A percentile compares a stretch with the other conserved stretches of the same genome.
Conservation (phyloP, 2,797 vertebrate species). For the Pseudochirops corinnae region DNA sequence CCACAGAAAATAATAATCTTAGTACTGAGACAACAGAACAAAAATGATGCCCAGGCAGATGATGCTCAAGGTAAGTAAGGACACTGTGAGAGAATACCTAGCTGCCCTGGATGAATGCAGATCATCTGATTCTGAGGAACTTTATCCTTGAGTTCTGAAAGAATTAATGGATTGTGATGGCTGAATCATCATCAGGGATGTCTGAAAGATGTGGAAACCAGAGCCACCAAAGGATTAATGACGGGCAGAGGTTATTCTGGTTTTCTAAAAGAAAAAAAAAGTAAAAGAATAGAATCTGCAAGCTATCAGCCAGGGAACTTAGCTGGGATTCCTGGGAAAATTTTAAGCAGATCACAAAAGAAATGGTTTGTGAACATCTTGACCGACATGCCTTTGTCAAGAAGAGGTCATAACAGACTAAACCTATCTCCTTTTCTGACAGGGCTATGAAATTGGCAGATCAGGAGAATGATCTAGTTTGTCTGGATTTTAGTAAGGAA, state of each 20-base stretch:
- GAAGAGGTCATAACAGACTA: neutral
- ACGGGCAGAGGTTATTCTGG: neutral
- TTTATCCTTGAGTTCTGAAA: neutral
- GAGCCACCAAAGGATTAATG: neutral
- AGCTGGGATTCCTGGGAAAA: neutral
- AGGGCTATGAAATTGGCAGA: neutral
- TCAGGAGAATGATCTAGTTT: neutral
- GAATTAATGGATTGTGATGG: neutral
- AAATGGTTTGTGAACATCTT: neutral
- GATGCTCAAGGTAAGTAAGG: neutral
- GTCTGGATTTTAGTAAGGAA: neutral
- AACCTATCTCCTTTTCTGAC: neutral
- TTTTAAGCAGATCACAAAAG: neutral
- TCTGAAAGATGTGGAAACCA: neutral
- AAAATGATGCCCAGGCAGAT: neutral
- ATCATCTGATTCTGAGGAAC: neutral
- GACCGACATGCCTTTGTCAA: neutral
- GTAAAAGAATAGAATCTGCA: neutral
- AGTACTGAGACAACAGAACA: neutral
- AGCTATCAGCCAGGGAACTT: neutral
- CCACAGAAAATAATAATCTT: neutral
- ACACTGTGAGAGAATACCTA: neutral
- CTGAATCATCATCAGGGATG: neutral
- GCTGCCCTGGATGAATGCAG: neutral
- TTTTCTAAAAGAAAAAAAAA: neutral